Percentiles rank a stretch among this genome's conserved stretches.
Evolutionary conservation across 1,140 invertebrate species (phyloP).

Genomic region (Drosophila nigromelanica): DNA sequence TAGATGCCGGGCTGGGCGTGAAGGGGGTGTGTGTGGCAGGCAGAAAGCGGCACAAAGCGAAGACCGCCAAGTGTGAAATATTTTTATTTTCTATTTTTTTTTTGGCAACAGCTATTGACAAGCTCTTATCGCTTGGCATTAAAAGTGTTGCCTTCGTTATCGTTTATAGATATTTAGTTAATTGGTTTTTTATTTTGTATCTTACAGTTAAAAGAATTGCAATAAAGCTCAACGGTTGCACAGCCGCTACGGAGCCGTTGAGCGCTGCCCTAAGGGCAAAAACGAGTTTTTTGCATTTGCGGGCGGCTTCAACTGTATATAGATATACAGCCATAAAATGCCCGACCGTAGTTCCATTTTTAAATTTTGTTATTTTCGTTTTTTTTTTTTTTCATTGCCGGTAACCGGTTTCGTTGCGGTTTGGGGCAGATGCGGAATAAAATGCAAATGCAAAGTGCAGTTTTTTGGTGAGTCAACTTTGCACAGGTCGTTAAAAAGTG

Average conservation of each 20-base stretch:
- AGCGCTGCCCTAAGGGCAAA: slow-evolving; percentile 28
- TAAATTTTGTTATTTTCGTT: slow-evolving; percentile 7
- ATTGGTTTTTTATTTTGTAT: background rate
- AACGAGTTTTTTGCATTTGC: slow-evolving; percentile 57
- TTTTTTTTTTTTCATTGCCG: slow-evolving; percentile 61
- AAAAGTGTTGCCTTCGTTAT: background rate
- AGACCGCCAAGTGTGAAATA: slow-evolving; percentile 34
- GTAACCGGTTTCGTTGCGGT: slow-evolving; percentile 71
- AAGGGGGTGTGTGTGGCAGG: slow-evolving; percentile 1
- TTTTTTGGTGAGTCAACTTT: slow-evolving; percentile 40
- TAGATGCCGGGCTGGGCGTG: background rate
- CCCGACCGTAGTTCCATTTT: background rate
- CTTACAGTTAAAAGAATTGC: slow-evolving; percentile 16
- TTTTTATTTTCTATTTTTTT: background rate
- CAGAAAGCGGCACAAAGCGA: slow-evolving; percentile 3
- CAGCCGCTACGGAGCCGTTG: slow-evolving; percentile 17
- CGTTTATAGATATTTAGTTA: slow-evolving; percentile 3
- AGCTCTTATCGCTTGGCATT: slow-evolving; percentile 6
- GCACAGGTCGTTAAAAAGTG: background rate
- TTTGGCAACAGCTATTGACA: slow-evolving; percentile 21
- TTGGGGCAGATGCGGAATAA: slow-evolving; percentile 22
- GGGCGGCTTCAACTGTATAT: slow-evolving; percentile 15
- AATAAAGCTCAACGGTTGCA: slow-evolving; percentile 18
- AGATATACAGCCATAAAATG: slow-evolving; percentile 12
- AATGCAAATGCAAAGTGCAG: slow-evolving; percentile 58